A percentile compares a stretch with the other conserved stretches of the same genome.
phyloP scores from a whole-genome alignment of 2,113 vertebrate species.

The Damaliscus lunatus region DNA sequence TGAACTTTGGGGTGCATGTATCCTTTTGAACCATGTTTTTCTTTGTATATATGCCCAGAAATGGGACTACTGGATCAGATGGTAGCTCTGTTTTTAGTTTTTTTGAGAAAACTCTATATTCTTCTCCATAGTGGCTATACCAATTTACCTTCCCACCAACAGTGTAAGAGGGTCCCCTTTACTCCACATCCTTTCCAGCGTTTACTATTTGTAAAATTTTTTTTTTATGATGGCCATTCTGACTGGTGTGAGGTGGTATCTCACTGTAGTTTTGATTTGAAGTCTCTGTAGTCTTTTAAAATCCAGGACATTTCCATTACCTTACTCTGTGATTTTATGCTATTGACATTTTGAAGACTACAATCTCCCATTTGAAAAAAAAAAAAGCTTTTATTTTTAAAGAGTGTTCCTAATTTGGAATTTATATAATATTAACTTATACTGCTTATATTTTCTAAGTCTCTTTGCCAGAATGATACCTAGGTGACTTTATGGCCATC shows the following conservation, averaged over 20 bases:
- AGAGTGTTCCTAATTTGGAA: background rate
- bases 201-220: background rate
- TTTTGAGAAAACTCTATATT: background rate
- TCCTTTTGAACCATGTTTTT: background rate
- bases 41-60: background rate
- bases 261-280: background rate
- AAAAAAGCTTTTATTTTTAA: background rate
- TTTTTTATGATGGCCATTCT: background rate
- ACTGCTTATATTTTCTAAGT: background rate
- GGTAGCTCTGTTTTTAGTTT: background rate
- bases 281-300: background rate
- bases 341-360: background rate
- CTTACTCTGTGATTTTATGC: background rate
- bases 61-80: background rate
- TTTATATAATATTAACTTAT: background rate
- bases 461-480: background rate
- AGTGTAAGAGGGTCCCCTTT: background rate
- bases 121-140: background rate
- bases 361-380: background rate
- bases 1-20: background rate
- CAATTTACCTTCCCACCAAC: background rate
- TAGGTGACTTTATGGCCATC: background rate
- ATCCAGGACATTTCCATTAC: background rate
- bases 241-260: background rate
- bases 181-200: background rate